Evolutionary conservation across 2,113 vertebrate genomes (phyloP), one percentile per base, ranked within the genome.

Genomic region (Odocoileus hemionus): DNA sequence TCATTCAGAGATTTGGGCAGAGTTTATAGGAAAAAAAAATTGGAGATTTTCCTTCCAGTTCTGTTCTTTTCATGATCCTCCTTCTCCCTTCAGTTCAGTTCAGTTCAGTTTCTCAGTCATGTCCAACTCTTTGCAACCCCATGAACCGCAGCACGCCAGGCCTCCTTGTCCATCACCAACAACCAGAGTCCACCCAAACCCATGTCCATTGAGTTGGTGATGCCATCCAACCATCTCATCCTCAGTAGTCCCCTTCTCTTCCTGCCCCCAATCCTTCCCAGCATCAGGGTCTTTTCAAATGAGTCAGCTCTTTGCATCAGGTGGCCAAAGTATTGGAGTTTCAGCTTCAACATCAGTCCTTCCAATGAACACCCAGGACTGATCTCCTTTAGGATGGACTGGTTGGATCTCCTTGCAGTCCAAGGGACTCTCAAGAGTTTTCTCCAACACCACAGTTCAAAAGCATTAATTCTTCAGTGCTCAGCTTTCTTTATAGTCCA

Each of bases 231-330:
- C 60, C 60, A 64, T 17, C 30, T 64, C 30, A 17, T 33, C 7
- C 30, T 33, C 6, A 16, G 30, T 64, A 0, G 1, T 64, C 30
- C 30, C 14, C 0, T 64, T 64, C 30, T 64, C 30, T 30, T 64
- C 60, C 15, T 16, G 14, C 15, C 14, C 15, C 33, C 60, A 64
- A 64, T 64, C 3, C 33, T 64, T 64, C 30, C 60, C 6, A 64
- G 7, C 7, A 64, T 33, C 14, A 33, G 7, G 3, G 15, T 64
- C 61, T n/a, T n/a, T 64, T 4, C 30, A 17, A n/a, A n/a, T 33
- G 30, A 64, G 30, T 64, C 30, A 64, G 30, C 30, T 64, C 30
- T 64, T 0, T 0, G 0, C 30, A 64, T 64, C 3, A 64, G 14
- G 30, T 64, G 61, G 30, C 61, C 61, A 64, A 64, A 64, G 3